phyloP scores from a whole-genome alignment of 2,113 vertebrate species.

The Corythornis madagascariensis region DNA sequence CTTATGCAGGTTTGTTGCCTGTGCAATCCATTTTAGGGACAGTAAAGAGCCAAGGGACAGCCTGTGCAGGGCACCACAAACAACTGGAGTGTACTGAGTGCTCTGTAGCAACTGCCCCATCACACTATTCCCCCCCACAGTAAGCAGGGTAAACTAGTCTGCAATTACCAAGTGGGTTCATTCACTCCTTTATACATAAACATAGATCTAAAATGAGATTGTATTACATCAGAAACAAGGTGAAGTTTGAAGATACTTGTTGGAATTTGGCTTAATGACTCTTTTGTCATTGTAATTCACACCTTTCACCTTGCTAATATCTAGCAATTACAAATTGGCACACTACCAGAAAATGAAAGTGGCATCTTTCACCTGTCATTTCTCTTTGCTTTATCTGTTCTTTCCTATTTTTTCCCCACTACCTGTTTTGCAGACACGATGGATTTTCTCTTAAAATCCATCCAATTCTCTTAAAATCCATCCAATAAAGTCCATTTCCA shows the following conservation, averaged over 20 bases:
- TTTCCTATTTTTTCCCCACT: not conserved
- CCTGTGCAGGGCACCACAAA: not conserved
- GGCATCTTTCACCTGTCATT: not conserved
- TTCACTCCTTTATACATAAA: conserved; percentile 21
- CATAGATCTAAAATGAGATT: conserved; percentile 48
- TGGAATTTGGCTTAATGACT: conserved; percentile 33
- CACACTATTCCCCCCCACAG: not conserved
- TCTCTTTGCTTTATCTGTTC: not conserved
- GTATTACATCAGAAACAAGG: conserved; percentile 27
- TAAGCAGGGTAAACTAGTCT: conserved; percentile 30
- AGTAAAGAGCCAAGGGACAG: not conserved
- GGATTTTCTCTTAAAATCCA: not conserved
- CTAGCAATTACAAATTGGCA: conserved; percentile 13
- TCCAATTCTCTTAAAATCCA: too few relatives aligned
- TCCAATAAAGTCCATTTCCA: not conserved
- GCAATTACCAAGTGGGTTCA: not conserved
- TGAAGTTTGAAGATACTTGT: conserved; percentile 40
- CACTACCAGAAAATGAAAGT: not conserved
- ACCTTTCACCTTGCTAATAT: conserved; percentile 27
- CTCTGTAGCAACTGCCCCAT: not conserved
- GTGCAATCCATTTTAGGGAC: not conserved
- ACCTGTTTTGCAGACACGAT: not conserved
- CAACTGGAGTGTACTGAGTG: not conserved
- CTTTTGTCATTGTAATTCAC: conserved; percentile 35
- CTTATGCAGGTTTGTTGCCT: not conserved